Evolutionary conservation across 2,113 vertebrate genomes (phyloP).

Genomic region (Tonatia bakeri): DNA sequence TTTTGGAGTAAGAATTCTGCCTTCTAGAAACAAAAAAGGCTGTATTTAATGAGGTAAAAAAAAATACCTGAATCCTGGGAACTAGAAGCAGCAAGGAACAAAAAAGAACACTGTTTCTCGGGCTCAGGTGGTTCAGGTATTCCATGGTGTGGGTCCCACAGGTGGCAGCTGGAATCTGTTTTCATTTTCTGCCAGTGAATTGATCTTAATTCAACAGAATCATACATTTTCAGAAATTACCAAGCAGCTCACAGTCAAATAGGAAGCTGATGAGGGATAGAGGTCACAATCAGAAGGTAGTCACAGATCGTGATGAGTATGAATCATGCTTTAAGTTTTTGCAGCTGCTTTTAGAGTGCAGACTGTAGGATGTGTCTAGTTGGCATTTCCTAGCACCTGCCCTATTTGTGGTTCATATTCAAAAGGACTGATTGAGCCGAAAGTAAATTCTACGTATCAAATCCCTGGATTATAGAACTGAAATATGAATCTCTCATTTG

Average conservation of each 20-base stretch:
- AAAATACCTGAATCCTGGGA: background rate
- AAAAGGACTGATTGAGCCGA: slow-evolving; percentile 15
- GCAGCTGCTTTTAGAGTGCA: slow-evolving; percentile 24
- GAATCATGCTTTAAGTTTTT: slow-evolving; percentile 36
- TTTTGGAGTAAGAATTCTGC: background rate
- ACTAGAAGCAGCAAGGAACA: background rate
- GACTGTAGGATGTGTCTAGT: slow-evolving; percentile 17
- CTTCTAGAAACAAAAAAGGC: background rate
- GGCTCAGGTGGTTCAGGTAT: background rate
- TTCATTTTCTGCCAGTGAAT: background rate
- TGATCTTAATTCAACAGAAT: background rate
- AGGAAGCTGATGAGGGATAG: slow-evolving; percentile 5
- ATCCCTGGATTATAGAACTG: background rate
- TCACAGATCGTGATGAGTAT: background rate
- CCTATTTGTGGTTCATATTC: background rate
- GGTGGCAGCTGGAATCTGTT: background rate
- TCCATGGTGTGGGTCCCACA: background rate
- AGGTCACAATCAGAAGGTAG: background rate
- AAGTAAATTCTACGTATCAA: background rate
- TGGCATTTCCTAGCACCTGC: slow-evolving; percentile 28
- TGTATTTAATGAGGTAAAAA: background rate
- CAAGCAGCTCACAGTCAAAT: background rate
- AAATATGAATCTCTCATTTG: background rate
- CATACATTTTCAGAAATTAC: background rate
- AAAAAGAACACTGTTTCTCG: background rate